phyloP scores from a whole-genome alignment of 2,797 vertebrate genomes.

The Pampus argenteus region DNA sequence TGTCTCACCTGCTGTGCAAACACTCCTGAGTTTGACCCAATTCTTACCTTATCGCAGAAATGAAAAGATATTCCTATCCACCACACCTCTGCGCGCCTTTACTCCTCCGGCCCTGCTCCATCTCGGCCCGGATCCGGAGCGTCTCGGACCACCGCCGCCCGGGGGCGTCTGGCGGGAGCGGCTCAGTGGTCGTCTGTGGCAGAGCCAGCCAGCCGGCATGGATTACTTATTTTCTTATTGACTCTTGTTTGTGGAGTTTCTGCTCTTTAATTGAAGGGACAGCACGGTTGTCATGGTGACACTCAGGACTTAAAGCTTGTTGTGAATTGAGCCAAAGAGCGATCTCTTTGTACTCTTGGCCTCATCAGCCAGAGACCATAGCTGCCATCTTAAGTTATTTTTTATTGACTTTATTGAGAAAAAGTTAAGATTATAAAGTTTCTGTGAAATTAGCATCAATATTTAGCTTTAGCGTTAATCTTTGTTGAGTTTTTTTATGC shows the following conservation, averaged over 20 bases:
- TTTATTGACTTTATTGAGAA: slow-evolving; percentile 8
- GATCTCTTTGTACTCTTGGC: slow-evolving; percentile 68
- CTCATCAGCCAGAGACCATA: slow-evolving; percentile 42
- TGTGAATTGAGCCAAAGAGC: slow-evolving; percentile 73
- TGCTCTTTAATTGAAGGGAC: slow-evolving; percentile 79
- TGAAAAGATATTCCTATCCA: slow-evolving; percentile 53
- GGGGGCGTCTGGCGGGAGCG: slow-evolving; percentile 46
- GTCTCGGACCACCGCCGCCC: slow-evolving; percentile 23
- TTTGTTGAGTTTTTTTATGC: too few relatives aligned
- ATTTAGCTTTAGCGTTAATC: too few relatives aligned
- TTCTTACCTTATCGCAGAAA: slow-evolving; percentile 70
- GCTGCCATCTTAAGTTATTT: slow-evolving; percentile 26
- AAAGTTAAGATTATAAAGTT: too few relatives aligned
- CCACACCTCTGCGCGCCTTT: slow-evolving; percentile 18
- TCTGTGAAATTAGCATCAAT: neutral
- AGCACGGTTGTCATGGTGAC: slow-evolving; percentile 84
- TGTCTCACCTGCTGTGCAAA: slow-evolving; percentile 67
- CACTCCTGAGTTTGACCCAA: slow-evolving; percentile 80
- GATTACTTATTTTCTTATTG: slow-evolving; percentile 71
- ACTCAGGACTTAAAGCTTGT: slow-evolving; percentile 76
- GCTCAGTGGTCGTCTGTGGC: slow-evolving; percentile 26
- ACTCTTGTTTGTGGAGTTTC: slow-evolving; percentile 72
- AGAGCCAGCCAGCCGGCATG: slow-evolving; percentile 36
- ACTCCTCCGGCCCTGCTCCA: neutral
- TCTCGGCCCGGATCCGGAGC: slow-evolving; percentile 15